Evolutionary conservation across 2,113 vertebrate species (phyloP).

Genomic region (Vulpes vulpes): DNA sequence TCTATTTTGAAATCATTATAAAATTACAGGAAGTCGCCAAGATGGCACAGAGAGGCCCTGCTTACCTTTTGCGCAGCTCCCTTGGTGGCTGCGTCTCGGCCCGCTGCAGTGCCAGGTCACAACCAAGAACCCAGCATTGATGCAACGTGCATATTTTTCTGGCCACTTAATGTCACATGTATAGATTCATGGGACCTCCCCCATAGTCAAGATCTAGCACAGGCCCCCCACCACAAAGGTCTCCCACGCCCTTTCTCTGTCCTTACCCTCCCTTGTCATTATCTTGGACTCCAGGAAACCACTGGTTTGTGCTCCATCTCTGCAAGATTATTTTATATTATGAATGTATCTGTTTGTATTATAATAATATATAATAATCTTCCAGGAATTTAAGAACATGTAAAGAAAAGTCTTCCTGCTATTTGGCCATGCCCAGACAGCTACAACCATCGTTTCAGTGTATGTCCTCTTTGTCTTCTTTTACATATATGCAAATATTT

Average conservation of each 20-base stretch:
- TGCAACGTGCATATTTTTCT: rapidly evolving
- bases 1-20: neutral
- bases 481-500: neutral
- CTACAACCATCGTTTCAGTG: rapidly evolving
- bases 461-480: neutral
- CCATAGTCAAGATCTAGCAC: neutral
- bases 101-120: neutral
- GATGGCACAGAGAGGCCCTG: neutral
- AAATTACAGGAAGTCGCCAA: neutral
- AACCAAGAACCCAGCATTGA: rapidly evolving
- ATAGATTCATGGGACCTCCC: neutral
- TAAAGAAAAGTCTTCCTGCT: neutral
- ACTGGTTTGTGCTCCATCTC: neutral
- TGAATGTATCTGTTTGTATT: neutral
- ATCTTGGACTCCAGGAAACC: neutral
- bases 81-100: neutral
- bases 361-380: neutral
- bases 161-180: rapidly evolving
- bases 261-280: rapidly evolving
- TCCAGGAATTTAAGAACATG: neutral
- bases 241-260: rapidly evolving
- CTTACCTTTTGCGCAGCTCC: neutral
- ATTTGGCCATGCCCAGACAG: neutral
- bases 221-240: neutral
- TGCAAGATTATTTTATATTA: neutral